Conservation (phyloP, 2,113 vertebrate genomes). For the Ivindomyrus marchei region DNA sequence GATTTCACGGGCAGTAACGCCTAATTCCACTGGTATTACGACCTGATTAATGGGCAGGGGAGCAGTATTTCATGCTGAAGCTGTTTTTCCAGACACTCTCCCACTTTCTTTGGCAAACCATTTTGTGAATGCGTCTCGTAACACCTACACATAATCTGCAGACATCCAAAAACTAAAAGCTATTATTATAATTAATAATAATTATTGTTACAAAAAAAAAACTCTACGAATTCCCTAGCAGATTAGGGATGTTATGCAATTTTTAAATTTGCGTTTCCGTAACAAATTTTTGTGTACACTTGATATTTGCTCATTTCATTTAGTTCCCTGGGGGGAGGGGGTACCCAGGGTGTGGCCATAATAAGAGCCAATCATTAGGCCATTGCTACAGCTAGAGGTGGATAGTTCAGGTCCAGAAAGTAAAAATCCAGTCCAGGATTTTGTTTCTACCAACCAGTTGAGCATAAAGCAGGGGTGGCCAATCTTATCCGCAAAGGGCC, state of each 20-base stretch:
- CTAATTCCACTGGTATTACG: neutral
- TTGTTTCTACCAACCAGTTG: no score
- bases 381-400: neutral
- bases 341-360: neutral
- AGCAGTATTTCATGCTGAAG: neutral
- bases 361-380: neutral
- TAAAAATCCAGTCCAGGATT: no score
- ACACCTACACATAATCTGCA: neutral
- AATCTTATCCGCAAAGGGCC: no score
- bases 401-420: no score
- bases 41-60: neutral
- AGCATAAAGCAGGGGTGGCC: no score
- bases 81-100: neutral
- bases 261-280: neutral
- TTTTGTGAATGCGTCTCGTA: neutral
- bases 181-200: neutral
- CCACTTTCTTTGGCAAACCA: neutral
- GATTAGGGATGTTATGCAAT: neutral
- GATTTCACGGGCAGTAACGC: neutral
- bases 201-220: neutral
- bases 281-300: neutral
- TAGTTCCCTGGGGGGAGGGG: neutral
- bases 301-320: neutral
- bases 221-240: neutral
- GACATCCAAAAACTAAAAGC: neutral